Evolutionary conservation across 1,140 invertebrate species (phyloP).

Genomic region (Drosophila repletoides): DNA sequence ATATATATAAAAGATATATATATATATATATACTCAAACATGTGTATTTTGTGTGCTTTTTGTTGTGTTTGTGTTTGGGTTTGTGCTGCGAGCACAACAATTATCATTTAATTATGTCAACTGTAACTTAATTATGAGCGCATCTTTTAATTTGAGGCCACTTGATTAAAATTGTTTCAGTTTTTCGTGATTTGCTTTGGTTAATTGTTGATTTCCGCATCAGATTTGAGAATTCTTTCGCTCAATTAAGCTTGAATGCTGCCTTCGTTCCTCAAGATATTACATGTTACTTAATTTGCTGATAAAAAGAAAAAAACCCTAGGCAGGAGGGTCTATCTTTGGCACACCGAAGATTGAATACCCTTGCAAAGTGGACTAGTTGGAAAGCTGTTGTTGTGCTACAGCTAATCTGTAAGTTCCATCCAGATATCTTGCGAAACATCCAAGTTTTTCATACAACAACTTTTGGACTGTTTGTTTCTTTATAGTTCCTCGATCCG

Average conservation of each 20-base stretch:
- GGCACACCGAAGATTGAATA: too few species aligned
- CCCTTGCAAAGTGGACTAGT: too few species aligned
- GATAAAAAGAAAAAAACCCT: too few species aligned
- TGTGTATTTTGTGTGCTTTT: conserved; percentile 22
- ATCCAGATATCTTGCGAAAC: too few species aligned
- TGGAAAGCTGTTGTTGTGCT: too few species aligned
- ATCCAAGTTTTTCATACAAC: too few species aligned
- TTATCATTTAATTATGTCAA: conserved; percentile 82
- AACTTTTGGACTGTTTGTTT: too few species aligned
- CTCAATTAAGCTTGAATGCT: conserved; percentile 36
- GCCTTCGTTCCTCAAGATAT: too few species aligned
- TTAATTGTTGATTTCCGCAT: conserved; percentile 70
- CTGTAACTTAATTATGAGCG: conserved; percentile 80
- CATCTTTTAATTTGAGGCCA: conserved; percentile 66
- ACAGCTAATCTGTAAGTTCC: too few species aligned
- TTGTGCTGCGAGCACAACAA: conserved; percentile 53
- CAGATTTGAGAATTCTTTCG: conserved; percentile 56
- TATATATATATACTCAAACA: conserved; percentile 11
- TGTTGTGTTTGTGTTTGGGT: conserved; percentile 14
- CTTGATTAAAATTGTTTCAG: conserved; percentile 47
- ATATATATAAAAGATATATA: neutral
- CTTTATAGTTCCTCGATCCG: too few species aligned
- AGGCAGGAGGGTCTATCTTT: too few species aligned
- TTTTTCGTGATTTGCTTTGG: conserved; percentile 36
- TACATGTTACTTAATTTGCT: too few species aligned